Evolutionary conservation across 2,797 vertebrate species (phyloP).

Genomic region (Siniperca undulata): DNA sequence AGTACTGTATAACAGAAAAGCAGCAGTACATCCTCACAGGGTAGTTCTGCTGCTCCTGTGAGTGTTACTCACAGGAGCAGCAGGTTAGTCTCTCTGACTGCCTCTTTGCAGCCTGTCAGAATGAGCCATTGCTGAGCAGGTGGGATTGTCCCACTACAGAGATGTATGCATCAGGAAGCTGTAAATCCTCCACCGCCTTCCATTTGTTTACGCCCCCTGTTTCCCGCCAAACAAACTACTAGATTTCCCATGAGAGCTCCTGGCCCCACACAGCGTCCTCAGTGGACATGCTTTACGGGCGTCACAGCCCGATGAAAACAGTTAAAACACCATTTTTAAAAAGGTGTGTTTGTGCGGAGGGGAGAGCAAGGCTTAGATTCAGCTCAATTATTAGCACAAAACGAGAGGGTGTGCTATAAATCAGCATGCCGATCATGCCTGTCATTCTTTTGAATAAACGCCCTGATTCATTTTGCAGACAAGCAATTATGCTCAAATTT

Average conservation of each 20-base stretch:
- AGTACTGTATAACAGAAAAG: constrained; percentile 45
- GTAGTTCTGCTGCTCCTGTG: too few relatives aligned
- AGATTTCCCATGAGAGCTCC: constrained; percentile 84
- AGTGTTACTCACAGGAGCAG: constrained; percentile 40
- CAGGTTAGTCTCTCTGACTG: constrained; percentile 64
- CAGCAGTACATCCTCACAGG: constrained; percentile 31
- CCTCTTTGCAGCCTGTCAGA: constrained; percentile 71
- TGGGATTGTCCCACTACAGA: constrained; percentile 78
- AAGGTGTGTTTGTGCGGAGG: constrained; percentile 47
- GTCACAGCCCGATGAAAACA: constrained; percentile 72
- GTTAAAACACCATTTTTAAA: constrained; percentile 78
- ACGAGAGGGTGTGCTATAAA: constrained; percentile 64
- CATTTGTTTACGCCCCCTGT: constrained; percentile 83
- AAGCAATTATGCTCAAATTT: constrained; percentile 66
- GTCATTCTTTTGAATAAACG: constrained; percentile 63
- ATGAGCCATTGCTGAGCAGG: constrained; percentile 76
- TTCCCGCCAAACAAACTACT: constrained; percentile 84
- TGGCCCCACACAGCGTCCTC: constrained; percentile 53
- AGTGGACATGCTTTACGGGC: constrained; percentile 74
- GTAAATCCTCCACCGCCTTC: constrained; percentile 78
- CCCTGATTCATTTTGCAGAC: constrained; percentile 67
- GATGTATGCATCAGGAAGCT: constrained; percentile 78
- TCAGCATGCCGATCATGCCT: constrained; percentile 57
- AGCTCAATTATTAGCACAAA: constrained; percentile 67
- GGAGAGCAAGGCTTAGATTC: constrained; percentile 48